Percentiles rank a stretch among this genome's conserved stretches.
Evolutionary conservation across 2,113 vertebrate species (phyloP).

Genomic region (Condylura cristata): DNA sequence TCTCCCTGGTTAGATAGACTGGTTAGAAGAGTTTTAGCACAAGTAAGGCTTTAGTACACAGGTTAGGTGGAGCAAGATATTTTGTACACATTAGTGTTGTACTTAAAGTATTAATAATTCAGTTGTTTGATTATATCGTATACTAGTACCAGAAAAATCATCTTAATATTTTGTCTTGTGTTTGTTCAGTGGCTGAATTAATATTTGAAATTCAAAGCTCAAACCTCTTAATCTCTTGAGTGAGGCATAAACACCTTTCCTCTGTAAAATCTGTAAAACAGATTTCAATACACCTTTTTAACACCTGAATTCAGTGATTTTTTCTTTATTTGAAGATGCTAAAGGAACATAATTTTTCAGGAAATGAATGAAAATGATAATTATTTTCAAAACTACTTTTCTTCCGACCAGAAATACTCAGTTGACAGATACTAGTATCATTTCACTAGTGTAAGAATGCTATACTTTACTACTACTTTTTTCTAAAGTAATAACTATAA

Average conservation of each 20-base stretch:
- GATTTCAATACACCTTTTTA: conserved; percentile 44
- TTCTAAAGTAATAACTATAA: conserved; percentile 56
- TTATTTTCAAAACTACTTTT: conserved; percentile 45
- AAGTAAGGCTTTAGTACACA: conserved; percentile 54
- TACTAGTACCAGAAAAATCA: not conserved
- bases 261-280: not conserved
- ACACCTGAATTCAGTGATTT: not conserved
- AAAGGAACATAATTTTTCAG: conserved; percentile 11
- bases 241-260: not conserved
- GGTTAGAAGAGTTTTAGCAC: not conserved
- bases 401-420: not conserved
- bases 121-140: not conserved
- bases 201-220: conserved; percentile 2
- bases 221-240: not conserved
- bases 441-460: conserved; percentile 11
- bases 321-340: conserved; percentile 35
- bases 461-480: conserved; percentile 11
- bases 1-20: conserved; percentile 58
- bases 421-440: not conserved
- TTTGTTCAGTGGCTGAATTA: conserved; percentile 35
- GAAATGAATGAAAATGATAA: conserved; percentile 13
- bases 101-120: conserved; percentile 46
- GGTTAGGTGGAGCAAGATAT: not conserved
- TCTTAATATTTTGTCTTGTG: not conserved
- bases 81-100: not conserved